Evolutionary conservation across 1,140 invertebrate species (phyloP).

Genomic region (Argopecten irradians): DNA sequence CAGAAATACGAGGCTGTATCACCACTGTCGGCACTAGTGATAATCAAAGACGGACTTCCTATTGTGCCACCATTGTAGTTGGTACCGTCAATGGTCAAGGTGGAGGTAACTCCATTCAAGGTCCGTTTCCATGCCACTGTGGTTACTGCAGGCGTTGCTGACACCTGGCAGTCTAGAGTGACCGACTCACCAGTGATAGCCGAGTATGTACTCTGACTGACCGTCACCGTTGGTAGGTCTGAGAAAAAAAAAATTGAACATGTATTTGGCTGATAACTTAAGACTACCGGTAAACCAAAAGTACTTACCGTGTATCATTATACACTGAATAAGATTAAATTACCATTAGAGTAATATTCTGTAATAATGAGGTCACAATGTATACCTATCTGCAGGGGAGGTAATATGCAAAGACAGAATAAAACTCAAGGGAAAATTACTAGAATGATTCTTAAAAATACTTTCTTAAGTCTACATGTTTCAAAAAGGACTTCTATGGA

Average conservation of each 20-base stretch:
- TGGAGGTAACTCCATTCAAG: slow-evolving; percentile 6
- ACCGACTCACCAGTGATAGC: slow-evolving; percentile 26
- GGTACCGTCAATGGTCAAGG: background rate
- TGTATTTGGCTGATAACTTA: background rate
- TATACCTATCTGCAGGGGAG: too few relatives aligned
- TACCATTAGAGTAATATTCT: too few relatives aligned
- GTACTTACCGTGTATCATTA: too few relatives aligned
- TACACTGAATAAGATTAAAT: too few relatives aligned
- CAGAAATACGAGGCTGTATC: slow-evolving; percentile 28
- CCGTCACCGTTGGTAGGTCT: slow-evolving; percentile 24
- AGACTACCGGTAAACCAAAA: too few relatives aligned
- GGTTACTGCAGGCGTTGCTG: slow-evolving; percentile 25
- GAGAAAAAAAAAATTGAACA: background rate
- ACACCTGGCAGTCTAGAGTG: slow-evolving; percentile 41
- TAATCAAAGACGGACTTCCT: slow-evolving; percentile 12
- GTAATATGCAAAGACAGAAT: too few relatives aligned
- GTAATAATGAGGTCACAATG: too few relatives aligned
- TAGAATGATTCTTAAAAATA: too few relatives aligned
- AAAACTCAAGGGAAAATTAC: too few relatives aligned
- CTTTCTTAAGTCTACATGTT: too few relatives aligned
- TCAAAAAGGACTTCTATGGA: too few relatives aligned
- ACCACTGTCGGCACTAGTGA: slow-evolving; percentile 27
- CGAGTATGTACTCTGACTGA: slow-evolving; percentile 29
- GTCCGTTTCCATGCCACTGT: slow-evolving; percentile 32
- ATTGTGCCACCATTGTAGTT: slow-evolving; percentile 31